Percentiles rank a stretch among this genome's conserved stretches.
Evolutionary conservation across 1,140 invertebrate genomes (phyloP).

Genomic region (Drosophila takahashii): DNA sequence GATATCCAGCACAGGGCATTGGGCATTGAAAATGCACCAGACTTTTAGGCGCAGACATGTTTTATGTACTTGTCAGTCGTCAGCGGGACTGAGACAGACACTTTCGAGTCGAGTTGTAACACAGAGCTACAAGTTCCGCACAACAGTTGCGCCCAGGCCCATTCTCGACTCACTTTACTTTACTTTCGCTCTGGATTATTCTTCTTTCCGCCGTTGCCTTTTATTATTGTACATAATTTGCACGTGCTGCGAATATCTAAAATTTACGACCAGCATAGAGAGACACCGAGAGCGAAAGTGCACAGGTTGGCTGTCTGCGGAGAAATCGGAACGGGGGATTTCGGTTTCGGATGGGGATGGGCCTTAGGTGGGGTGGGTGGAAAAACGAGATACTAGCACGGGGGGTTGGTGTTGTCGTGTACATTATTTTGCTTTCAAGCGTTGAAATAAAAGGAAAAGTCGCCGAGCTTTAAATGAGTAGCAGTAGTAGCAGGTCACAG

Average conservation of each 20-base stretch:
- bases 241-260: constrained; percentile 82
- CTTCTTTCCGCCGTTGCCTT: constrained; percentile 26
- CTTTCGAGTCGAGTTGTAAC: constrained; percentile 18
- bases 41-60: constrained; percentile 80
- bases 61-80: constrained; percentile 79
- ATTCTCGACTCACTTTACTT: constrained; percentile 24
- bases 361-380: neutral
- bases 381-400: neutral
- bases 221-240: constrained; percentile 83
- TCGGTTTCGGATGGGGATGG: neutral
- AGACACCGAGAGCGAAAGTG: constrained; percentile 61
- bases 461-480: constrained; percentile 72
- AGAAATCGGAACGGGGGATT: neutral
- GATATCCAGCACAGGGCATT: constrained; percentile 31
- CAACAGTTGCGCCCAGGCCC: constrained; percentile 39
- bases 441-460: constrained; percentile 76
- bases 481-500: constrained; percentile 32
- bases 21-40: constrained; percentile 66
- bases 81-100: constrained; percentile 28
- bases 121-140: constrained; percentile 39
- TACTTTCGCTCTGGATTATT: constrained; percentile 61
- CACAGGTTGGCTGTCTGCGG: constrained; percentile 59
- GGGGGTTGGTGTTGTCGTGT: constrained; percentile 54
- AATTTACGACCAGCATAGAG: constrained; percentile 65
- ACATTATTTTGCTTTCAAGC: constrained; percentile 81